Base-by-base conservation (phyloP, 2,888 invertebrate genomes). In the Hesperia comma region DNA sequence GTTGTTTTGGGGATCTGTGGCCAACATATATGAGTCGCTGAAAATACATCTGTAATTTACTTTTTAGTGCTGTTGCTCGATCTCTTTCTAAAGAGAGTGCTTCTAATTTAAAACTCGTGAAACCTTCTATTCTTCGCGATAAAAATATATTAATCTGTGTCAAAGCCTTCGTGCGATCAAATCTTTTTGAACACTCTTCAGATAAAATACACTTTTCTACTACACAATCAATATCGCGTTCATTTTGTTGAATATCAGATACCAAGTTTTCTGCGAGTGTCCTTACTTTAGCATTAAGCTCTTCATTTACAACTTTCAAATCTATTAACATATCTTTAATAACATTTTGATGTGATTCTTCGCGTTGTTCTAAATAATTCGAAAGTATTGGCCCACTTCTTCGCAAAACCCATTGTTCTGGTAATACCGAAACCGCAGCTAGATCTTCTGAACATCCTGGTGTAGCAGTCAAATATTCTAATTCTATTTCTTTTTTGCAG, bases 361-460 rank as follows among this genome's bases (percentile, higher is more conserved):
- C 78, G 26, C 81, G 78, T 71, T 86, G 71, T 72, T 82, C 80
- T 0, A 92, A 76, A 68, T 87, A 91, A 51, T 86, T 84, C 1
- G 71, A 73, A 12, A 91, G 85, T 33, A 79, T 79, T 2, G 84
- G 74, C 0, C 90, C 86, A 14, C 86, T 79, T 26, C 73, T 82
- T 57, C 73, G 77, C 10, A 88, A 88, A 5, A 74, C 70, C 88
- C 86, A 89, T 4, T 83, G 69, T 6, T 85, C 79, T 3, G 91
- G 91, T 43, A 92, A 73, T 0, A 81, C 70, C 1, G 86, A 84
- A 1, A 89, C 88, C 1, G 86, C 90, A 37, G 81, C 81, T 6
- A 75, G 70, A 69, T 92, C 90, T 19, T 85, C 80, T 3, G 81
- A 71, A 70, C 85, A 88, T 6, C 84, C 83, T 1, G 79, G 71